These are phyloP conservation scores for Australoheros facetus DNA, from an alignment of 2,797 vertebrate genomes.

Conservation along the genomic window DNA sequence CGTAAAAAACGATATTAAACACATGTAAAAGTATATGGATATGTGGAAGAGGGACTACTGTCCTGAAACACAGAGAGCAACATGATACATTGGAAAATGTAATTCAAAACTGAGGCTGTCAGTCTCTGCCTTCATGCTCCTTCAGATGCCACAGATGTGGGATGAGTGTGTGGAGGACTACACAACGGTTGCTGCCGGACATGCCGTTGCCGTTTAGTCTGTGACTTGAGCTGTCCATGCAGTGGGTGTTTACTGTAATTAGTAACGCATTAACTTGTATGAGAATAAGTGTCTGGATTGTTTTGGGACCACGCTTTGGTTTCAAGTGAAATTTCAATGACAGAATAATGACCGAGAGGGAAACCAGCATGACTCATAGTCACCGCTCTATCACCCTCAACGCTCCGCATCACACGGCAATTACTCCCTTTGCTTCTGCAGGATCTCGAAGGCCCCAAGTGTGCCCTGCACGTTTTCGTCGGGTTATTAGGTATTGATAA, in stretches of 20 bases:
- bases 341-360: constrained; percentile 68
- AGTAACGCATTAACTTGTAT: constrained; percentile 58
- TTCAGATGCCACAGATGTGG: constrained; percentile 24
- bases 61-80: neutral
- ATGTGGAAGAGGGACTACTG: constrained; percentile 7
- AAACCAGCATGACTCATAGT: constrained; percentile 71
- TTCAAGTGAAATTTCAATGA: constrained; percentile 65
- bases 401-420: constrained; percentile 53
- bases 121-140: neutral
- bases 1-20: neutral
- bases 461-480: constrained; percentile 13
- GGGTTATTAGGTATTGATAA: constrained; percentile 22
- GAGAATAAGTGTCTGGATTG: constrained; percentile 64
- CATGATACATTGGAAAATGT: neutral
- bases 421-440: constrained; percentile 41
- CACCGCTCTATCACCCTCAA: constrained; percentile 64
- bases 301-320: constrained; percentile 40
- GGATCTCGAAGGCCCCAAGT: constrained; percentile 38
- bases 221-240: constrained; percentile 26
- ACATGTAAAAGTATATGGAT: neutral
- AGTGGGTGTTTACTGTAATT: constrained; percentile 54
- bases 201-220: constrained; percentile 18
- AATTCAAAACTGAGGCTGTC: constrained; percentile 16
- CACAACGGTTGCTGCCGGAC: constrained; percentile 24
- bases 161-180: neutral